A percentile compares a stretch with the other conserved stretches of the same genome.
phyloP scores from a whole-genome alignment of 1,140 invertebrate genomes.

The Phymorhynchus buccinoides region DNA sequence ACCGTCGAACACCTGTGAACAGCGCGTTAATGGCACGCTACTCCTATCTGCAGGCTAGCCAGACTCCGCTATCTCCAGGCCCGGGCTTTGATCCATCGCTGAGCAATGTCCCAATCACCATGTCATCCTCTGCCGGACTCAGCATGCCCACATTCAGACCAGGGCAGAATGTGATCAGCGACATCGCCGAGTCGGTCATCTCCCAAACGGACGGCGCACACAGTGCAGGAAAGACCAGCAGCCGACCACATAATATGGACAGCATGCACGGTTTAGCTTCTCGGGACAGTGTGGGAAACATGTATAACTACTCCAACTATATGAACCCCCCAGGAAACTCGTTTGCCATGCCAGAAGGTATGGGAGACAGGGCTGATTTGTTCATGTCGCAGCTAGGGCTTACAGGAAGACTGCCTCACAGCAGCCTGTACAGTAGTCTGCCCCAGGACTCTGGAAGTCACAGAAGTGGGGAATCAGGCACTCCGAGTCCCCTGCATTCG shows the following conservation, averaged over 20 bases:
- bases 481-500: not conserved
- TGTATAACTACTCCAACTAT: not conserved
- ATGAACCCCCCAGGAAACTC: not conserved
- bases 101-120: not conserved
- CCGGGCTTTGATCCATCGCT: not conserved
- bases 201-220: not conserved
- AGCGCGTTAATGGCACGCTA: not conserved
- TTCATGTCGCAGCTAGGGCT: not conserved
- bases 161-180: not conserved
- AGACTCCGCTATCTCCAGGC: not conserved
- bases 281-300: not conserved
- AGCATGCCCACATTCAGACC: not conserved
- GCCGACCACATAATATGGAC: not conserved
- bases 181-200: not conserved
- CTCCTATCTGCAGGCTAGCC: not conserved
- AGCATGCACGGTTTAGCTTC: not conserved
- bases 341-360: not conserved
- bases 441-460: not conserved
- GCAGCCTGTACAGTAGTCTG: slow-evolving; percentile 1
- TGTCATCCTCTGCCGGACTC: not conserved
- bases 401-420: not conserved
- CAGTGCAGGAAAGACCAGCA: not conserved
- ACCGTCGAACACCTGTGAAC: not conserved
- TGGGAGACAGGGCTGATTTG: not conserved
- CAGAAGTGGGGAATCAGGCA: not conserved